Percentiles rank a stretch among this genome's conserved stretches.
phyloP scores from a whole-genome alignment of 2,888 invertebrate genomes.

The Lagria hirta region DNA sequence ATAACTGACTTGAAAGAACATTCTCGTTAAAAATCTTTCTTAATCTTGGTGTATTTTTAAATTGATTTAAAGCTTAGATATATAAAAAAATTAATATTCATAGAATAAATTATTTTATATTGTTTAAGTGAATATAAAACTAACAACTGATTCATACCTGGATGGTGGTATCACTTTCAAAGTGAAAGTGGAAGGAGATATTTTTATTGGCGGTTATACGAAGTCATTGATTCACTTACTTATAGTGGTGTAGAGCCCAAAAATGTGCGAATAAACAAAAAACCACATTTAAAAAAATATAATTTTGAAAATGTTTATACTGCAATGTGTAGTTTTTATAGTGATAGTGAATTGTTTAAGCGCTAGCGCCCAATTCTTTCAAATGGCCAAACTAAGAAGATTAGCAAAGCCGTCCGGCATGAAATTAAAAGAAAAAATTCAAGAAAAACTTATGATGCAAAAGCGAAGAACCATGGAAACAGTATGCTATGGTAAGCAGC shows the following conservation, averaged over 20 bases:
- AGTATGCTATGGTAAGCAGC: conserved; percentile 42
- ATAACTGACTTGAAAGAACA: too few species aligned
- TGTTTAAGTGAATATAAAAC: too few species aligned
- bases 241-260: conserved; percentile 7
- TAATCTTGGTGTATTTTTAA: too few species aligned
- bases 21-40: too few species aligned
- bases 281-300: too few species aligned
- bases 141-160: too few species aligned
- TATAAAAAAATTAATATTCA: too few species aligned
- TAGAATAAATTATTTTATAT: too few species aligned
- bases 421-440: conserved; percentile 38
- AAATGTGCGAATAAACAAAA: too few species aligned
- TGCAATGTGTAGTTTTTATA: conserved; percentile 7
- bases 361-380: conserved; percentile 18
- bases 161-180: conserved; percentile 15
- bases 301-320: conserved; percentile 9
- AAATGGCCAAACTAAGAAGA: conserved; percentile 29
- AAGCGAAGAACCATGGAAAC: conserved; percentile 41
- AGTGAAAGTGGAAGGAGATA: conserved; percentile 22
- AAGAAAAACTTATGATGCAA: conserved; percentile 38
- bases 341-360: neutral
- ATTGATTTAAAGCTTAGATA: too few species aligned
- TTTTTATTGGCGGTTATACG: conserved; percentile 12
- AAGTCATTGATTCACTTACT: conserved; percentile 8
- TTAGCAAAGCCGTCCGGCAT: conserved; percentile 37